Conservation (phyloP, 2,797 vertebrate genomes). For the Sebastes minor region DNA sequence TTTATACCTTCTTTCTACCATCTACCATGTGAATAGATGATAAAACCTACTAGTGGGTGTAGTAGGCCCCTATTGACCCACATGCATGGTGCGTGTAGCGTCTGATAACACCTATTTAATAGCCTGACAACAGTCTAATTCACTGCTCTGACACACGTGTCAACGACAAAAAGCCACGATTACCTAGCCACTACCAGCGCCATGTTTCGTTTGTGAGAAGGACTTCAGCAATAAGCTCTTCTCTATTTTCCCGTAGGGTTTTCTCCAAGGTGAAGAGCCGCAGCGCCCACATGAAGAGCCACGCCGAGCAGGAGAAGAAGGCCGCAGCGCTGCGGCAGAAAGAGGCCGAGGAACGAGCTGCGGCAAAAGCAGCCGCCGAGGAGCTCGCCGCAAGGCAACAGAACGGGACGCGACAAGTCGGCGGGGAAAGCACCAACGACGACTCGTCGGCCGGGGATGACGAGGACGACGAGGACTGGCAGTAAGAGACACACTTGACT, state of each 20-base stretch:
- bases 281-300: constrained; percentile 99
- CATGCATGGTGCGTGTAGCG: fast-evolving
- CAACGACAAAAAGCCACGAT: neutral
- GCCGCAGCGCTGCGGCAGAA: constrained; percentile 88
- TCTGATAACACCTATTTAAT: too few species aligned
- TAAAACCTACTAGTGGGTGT: too few species aligned
- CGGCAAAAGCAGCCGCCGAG: constrained; percentile 46
- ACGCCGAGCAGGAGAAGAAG: constrained; percentile 98
- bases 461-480: constrained; percentile 81
- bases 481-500: constrained; percentile 44
- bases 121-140: too few species aligned
- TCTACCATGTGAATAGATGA: too few species aligned
- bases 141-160: neutral
- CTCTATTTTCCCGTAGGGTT: constrained; percentile 77
- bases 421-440: constrained; percentile 82
- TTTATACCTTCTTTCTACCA: too few species aligned
- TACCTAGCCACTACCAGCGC: neutral
- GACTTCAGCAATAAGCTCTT: neutral
- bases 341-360: constrained; percentile 85
- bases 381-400: constrained; percentile 78
- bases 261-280: constrained; percentile 99
- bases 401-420: constrained; percentile 72
- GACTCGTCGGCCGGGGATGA: constrained; percentile 77
- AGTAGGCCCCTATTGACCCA: too few species aligned
- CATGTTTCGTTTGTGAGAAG: neutral